Base-by-base conservation (phyloP, 2,113 vertebrate species). In the Perca schrenkii region DNA sequence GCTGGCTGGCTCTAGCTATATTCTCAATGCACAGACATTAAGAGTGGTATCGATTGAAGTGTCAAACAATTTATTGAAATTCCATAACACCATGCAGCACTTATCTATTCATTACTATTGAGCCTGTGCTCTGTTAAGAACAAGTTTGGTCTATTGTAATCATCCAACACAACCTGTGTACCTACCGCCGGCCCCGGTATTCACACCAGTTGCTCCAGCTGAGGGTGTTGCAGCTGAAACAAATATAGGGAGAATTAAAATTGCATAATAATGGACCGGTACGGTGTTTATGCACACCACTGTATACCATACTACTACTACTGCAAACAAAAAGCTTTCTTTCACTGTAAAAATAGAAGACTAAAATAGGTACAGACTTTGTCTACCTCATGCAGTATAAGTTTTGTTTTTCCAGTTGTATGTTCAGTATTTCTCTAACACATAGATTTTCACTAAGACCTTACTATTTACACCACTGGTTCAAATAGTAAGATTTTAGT, bases 151-250 rank as follows among this genome's bases (percentile, higher is more conserved):
- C 15, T 72, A 15, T 58, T 72, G 8, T 58, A 19, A 58, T 28
- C 7, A 57, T 72, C 22, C 54, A 65, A 50, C 25, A 21, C 4
- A n/a, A 76, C 25, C 47, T 61, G 21, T 6, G 47, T 36, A 17
- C 47, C 1, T 21, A 46, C 43, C 17, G 0, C 6, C 60, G 31
- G 61, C 40, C 28, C 0, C 43, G 64, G 65, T 6, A 19, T 34
- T 22, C 3, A 1, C 49, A 65, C 12, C 19, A 49, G 36, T 1
- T 65, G 50, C 21, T 77, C 61, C 74, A 25, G 15, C 22, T 52
- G 76, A 75, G n/a, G 50, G 12, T 17, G 8, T 4, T 49, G 63
- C 57, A 61, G 47, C 67, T 84, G 62, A 43, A 83, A 79, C 19
- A 62, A n/a, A 72, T 19, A 4, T 6, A 53, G 14, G 17, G 21